Percentiles rank a stretch among this genome's conserved stretches.
These are phyloP conservation scores for Halichoeres trimaculatus DNA, from an alignment of 2,113 vertebrate species.

Conservation along the genomic window DNA sequence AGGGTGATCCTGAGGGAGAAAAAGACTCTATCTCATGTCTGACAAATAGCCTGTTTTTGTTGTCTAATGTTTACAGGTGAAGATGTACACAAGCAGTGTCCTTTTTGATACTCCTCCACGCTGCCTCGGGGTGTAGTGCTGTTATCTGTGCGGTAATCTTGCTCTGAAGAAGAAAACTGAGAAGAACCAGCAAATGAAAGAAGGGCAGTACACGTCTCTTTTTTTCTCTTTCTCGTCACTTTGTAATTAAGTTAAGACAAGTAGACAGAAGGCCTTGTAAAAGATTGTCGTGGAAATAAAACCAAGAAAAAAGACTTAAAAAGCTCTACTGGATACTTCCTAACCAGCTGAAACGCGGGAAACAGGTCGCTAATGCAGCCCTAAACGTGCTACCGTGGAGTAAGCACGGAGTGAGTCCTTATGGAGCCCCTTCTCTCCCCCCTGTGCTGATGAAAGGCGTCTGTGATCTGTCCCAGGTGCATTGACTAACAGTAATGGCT, in stretches of 20 bases:
- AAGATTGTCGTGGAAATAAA: background rate
- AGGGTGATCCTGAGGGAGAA: constrained; percentile 4
- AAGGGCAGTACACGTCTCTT: background rate
- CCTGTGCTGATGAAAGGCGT: constrained; percentile 48
- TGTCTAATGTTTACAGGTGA: constrained; percentile 18
- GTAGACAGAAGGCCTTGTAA: background rate
- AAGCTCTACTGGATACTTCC: background rate
- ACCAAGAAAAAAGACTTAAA: background rate
- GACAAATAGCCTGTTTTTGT: constrained; percentile 32
- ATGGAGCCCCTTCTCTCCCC: constrained; percentile 15
- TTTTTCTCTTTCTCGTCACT: constrained; percentile 3
- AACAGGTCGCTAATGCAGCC: constrained; percentile 40
- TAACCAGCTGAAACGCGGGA: constrained; percentile 15
- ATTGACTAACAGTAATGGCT: constrained; percentile 51
- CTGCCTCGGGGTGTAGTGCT: constrained; percentile 6
- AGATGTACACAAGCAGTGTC: constrained; percentile 2
- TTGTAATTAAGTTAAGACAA: background rate
- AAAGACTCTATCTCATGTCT: constrained; percentile 2
- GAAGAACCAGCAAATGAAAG: constrained; percentile 15
- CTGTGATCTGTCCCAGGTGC: constrained; percentile 53
- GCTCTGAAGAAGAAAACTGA: constrained; percentile 12
- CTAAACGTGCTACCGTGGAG: constrained; percentile 26
- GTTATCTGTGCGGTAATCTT: background rate
- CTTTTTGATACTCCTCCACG: constrained; percentile 9
- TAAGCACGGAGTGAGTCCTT: constrained; percentile 25